Evolutionary conservation across 2,888 invertebrate genomes (phyloP), one percentile per base, ranked within the genome.

Genomic region (Coecobrya sp.): DNA sequence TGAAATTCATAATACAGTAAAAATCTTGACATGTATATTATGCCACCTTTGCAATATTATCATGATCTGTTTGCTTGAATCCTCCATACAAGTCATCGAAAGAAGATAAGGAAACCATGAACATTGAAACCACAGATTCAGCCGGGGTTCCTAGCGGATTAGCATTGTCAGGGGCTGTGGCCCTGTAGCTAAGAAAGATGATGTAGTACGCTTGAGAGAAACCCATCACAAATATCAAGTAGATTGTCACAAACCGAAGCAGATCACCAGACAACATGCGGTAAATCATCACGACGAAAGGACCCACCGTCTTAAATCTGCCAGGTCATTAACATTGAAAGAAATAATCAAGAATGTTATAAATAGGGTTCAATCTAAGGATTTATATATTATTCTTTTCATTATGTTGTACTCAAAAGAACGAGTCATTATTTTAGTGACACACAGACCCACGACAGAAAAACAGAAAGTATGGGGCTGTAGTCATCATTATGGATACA

Each of bases 221-320:
- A 91, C 98, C 98, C 97, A 99, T 97, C 5, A 99, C 98, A 95
- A 99, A 99, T 3, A 99, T 99, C 93, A 99, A 96, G 95, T 99
- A 99, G 95, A 99, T 99, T 79, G 98, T 98, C 93, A 99, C 99
- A 96, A 99, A 99, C 94, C 99, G 97, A 36, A 99, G 96, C 45
- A 99, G 96, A 96, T 99, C 99, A 89, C 99, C 99, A 97, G 98
- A 98, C 81, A 99, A 98, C 99, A 99, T 99, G 94, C 99, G 97
- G 96, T 99, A 99, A 95, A 99, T 99, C 99, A 99, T 99, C 94
- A 99, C 98, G n/a, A 99, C 99, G 97, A 99, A 99, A 0, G 99
- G 99, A 3, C 99, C 99, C 0, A 99, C 99, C 0, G 99, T 98
- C 96, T 99, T 99, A 96, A 99, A 99, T 16, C 99, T 99, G 96